Percentiles rank a stretch among this genome's conserved stretches.
Conservation (phyloP, 1,140 invertebrate species). For the Drosophila navojoa region DNA sequence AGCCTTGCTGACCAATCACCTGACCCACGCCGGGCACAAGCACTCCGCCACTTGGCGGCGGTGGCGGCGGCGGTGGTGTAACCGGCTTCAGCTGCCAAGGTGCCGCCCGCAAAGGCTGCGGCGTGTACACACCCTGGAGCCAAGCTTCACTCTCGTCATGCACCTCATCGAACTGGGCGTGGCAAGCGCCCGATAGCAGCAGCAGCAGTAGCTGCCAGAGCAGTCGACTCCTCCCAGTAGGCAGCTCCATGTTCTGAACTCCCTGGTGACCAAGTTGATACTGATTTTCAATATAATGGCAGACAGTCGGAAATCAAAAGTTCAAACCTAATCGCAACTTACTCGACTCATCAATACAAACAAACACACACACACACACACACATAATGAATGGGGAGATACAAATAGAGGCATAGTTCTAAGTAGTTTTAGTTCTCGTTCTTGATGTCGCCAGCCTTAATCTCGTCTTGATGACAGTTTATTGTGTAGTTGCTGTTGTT, state of each 20-base stretch:
- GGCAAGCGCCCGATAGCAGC: conserved; percentile 36
- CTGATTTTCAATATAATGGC: conserved; percentile 52
- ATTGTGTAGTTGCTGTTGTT: not conserved
- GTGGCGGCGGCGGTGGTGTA: not conserved
- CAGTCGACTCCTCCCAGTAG: not conserved
- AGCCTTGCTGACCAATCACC: conserved; percentile 49
- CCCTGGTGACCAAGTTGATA: conserved; percentile 50
- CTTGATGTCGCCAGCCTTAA: conserved; percentile 37
- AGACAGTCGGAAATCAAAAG: conserved; percentile 55
- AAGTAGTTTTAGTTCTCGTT: conserved; percentile 25
- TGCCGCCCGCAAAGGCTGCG: conserved; percentile 41
- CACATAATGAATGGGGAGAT: not conserved
- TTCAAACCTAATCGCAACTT: conserved; percentile 35
- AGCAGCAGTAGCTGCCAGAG: conserved; percentile 36
- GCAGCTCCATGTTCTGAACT: conserved; percentile 64
- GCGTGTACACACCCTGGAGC: conserved; percentile 18
- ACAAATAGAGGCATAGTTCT: conserved; percentile 1
- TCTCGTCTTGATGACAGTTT: conserved; percentile 33
- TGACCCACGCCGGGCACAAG: conserved; percentile 62
- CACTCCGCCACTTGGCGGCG: conserved; percentile 5
- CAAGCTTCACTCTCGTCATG: conserved; percentile 38
- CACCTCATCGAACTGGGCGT: conserved; percentile 31
- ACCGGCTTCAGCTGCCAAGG: conserved; percentile 33
- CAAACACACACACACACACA: conserved; percentile 6
- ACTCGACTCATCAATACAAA: conserved; percentile 6